Evolutionary conservation across 2,797 vertebrate species (phyloP), one percentile per base, ranked within the genome.

Genomic region (Crypturellus tataupa): DNA sequence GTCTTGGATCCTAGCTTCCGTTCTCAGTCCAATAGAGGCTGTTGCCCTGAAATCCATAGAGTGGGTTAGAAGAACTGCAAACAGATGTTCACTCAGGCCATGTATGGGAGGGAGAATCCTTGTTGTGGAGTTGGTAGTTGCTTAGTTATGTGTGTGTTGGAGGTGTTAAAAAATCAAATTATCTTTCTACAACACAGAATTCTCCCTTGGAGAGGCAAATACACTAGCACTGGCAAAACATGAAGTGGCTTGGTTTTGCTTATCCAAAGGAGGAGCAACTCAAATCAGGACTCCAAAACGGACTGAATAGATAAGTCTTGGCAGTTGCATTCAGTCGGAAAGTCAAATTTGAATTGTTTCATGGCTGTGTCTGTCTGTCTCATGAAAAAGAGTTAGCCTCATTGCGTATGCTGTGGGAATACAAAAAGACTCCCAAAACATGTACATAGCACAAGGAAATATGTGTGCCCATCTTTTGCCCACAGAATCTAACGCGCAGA

Each of bases 221-320:
- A 39, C 64, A 62, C 55, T 73, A 71, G 78, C 91, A 79, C 65
- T 92, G 91, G 80, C 90, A 90, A 88, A 49, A 93, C 46, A 71
- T 19, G 18, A 68, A 69, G 88, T 89, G 72, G 73, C 64, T 53
- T 60, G 87, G 85, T 85, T 69, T 83, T 91, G 53, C 83, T 93
- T 93, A 0, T 90, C 55, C 87, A 72, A 95, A 90, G 69, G 81
- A 85, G 90, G 89, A 90, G 4, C 70, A 80, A 86, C 80, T 95
- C 76, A 80, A 87, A 82, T 80, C 76, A 93, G 80, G 91, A 56
- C 29, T 80, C 75, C 77, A 78, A 80, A 87, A 47, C 46, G 64
- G 79, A 78, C 53, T n/a, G 7, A 68, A 0, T 7, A 68, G 33
- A 20, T 18, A 56, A 85, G 81, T 72, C 80, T 86, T 82, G 42